A percentile compares a stretch with the other conserved stretches of the same genome.
Evolutionary conservation across 2,113 vertebrate species (phyloP).

Genomic region (Perognathus longimembris): DNA sequence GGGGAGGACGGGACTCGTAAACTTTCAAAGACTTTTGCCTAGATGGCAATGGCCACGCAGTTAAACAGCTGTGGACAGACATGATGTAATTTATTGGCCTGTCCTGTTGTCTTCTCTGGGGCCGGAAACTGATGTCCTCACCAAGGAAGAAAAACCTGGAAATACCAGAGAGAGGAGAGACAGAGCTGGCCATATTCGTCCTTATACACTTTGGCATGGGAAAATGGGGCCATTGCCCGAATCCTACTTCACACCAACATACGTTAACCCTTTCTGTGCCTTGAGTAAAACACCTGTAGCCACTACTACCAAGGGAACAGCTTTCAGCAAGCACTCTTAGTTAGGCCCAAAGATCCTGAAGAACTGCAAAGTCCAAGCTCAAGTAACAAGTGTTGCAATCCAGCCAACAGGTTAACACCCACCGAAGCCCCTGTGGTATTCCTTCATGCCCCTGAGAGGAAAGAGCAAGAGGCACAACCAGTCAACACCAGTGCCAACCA

Average conservation of each 20-base stretch:
- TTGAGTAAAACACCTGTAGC: background rate
- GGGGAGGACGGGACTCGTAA: conserved; percentile 65
- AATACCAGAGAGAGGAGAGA: too few species aligned
- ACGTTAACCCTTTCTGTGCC: background rate
- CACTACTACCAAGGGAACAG: background rate
- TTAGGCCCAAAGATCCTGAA: background rate
- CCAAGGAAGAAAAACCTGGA: background rate
- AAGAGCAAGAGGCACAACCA: background rate
- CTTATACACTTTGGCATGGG: rapidly evolving
- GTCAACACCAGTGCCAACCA: background rate
- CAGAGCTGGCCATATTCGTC: too few species aligned
- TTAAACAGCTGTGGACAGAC: conserved; percentile 69
- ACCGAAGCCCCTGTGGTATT: background rate
- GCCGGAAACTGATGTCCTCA: background rate
- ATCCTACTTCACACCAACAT: background rate
- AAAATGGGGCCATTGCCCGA: background rate
- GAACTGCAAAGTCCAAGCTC: background rate
- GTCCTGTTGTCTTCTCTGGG: conserved; percentile 52
- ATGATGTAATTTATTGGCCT: conserved; percentile 75
- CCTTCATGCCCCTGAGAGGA: background rate
- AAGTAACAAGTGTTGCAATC: background rate
- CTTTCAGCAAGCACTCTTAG: background rate
- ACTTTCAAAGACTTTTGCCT: conserved; percentile 66
- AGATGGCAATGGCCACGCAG: conserved; percentile 52
- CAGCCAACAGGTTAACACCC: background rate